These are phyloP conservation scores for Tetragonisca angustula DNA, from an alignment of 2,888 invertebrate genomes.

Conservation along the genomic window DNA sequence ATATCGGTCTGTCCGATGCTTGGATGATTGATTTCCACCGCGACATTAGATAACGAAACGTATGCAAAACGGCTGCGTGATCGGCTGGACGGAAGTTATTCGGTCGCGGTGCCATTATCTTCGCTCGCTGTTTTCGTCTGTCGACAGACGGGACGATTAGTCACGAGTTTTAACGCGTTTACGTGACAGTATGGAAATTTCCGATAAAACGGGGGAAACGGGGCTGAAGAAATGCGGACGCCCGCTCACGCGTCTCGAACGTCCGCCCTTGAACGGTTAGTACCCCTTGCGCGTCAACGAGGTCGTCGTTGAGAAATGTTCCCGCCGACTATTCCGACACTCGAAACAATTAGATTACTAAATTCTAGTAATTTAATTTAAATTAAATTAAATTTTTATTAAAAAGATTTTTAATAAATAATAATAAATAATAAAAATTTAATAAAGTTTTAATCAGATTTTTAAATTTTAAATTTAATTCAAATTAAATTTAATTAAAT, in stretches of 20 bases:
- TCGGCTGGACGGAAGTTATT: slow-evolving; percentile 50
- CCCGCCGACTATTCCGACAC: not conserved
- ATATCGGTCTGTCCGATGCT: slow-evolving; percentile 41
- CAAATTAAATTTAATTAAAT: too few relatives aligned
- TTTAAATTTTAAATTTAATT: too few relatives aligned
- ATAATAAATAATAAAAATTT: too few relatives aligned
- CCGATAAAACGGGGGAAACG: slow-evolving; percentile 47
- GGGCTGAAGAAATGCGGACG: slow-evolving; percentile 31
- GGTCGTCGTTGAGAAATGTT: not conserved
- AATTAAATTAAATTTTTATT: too few relatives aligned
- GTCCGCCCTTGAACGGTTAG: not conserved
- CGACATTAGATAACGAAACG: slow-evolving; percentile 57
- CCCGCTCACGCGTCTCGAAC: not conserved
- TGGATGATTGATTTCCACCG: slow-evolving; percentile 62
- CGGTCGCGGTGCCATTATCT: slow-evolving; percentile 51
- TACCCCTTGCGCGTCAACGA: not conserved
- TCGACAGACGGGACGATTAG: slow-evolving; percentile 58
- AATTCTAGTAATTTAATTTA: too few relatives aligned
- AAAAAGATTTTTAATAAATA: too few relatives aligned
- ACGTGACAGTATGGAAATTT: slow-evolving; percentile 56
- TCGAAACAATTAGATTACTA: not conserved
- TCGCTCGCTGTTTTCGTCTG: slow-evolving; percentile 21
- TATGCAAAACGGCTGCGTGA: slow-evolving; percentile 59
- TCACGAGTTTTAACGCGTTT: slow-evolving; percentile 58
- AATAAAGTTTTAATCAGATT: too few relatives aligned